A percentile compares a stretch with the other conserved stretches of the same genome.
These are phyloP conservation scores for Aeoliscus strigatus DNA, from an alignment of 2,797 vertebrate genomes.

Conservation along the genomic window DNA sequence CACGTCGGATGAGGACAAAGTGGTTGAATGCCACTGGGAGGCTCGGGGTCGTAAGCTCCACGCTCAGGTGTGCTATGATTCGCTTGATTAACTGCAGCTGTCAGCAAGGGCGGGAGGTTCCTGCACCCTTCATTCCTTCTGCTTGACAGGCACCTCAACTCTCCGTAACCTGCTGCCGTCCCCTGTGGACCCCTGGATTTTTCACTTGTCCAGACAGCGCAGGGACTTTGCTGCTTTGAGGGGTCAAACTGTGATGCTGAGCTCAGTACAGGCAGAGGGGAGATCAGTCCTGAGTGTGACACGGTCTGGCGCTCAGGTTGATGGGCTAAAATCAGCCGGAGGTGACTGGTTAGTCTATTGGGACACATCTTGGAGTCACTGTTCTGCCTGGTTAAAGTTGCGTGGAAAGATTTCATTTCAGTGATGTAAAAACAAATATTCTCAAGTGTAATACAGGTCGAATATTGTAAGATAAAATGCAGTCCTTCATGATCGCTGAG, in stretches of 20 bases:
- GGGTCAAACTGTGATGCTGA: slow-evolving; percentile 26
- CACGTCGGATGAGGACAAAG: too few relatives aligned
- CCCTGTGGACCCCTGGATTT: slow-evolving; percentile 25
- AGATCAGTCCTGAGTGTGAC: slow-evolving; percentile 16
- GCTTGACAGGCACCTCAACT: slow-evolving; percentile 41
- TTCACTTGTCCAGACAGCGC: slow-evolving; percentile 46
- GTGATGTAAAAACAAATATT: too few relatives aligned
- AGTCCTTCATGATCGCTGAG: too few relatives aligned
- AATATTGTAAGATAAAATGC: too few relatives aligned
- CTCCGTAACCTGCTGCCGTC: slow-evolving; percentile 30
- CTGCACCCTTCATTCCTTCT: slow-evolving; percentile 38
- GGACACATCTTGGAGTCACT: too few relatives aligned
- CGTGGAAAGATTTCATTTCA: too few relatives aligned
- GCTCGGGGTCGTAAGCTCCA: slow-evolving; percentile 32
- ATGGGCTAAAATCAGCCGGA: too few relatives aligned
- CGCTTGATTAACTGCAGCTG: slow-evolving; percentile 63
- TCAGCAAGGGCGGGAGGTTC: slow-evolving; percentile 43
- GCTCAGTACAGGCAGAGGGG: slow-evolving; percentile 10
- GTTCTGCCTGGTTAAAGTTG: too few relatives aligned
- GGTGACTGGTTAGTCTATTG: too few relatives aligned
- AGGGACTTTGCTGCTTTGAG: slow-evolving; percentile 25
- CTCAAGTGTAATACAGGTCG: too few relatives aligned
- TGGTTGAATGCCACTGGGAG: slow-evolving; percentile 17
- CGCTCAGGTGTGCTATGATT: slow-evolving; percentile 56
- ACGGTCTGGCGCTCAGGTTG: too few relatives aligned